Conservation (phyloP, 2,888 invertebrate species). For the Eueremaeus valkanovi region DNA sequence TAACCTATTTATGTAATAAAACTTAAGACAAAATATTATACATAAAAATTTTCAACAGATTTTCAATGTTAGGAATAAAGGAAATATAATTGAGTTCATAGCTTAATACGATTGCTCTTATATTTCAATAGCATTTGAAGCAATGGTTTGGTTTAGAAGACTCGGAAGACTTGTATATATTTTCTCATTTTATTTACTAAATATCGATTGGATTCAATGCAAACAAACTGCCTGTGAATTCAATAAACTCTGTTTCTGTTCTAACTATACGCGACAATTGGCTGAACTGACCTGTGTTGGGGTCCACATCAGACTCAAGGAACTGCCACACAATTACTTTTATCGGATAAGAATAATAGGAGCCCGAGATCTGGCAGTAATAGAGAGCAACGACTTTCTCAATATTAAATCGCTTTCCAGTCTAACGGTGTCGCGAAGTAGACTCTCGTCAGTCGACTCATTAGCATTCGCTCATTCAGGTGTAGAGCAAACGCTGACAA, state of each 20-base stretch:
- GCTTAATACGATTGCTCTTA: no score
- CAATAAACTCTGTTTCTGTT: constrained; percentile 46
- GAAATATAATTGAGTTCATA: no score
- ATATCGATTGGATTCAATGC: not conserved
- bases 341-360: constrained; percentile 40
- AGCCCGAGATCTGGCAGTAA: constrained; percentile 42
- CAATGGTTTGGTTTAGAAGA: not conserved
- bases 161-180: not conserved
- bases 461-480: constrained; percentile 26
- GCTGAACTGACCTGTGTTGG: constrained; percentile 46
- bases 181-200: not conserved
- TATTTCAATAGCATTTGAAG: not conserved
- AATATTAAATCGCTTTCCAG: constrained; percentile 26
- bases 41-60: not conserved
- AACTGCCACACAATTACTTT: constrained; percentile 37
- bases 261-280: constrained; percentile 38
- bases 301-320: constrained; percentile 45
- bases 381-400: constrained; percentile 39
- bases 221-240: constrained; percentile 43
- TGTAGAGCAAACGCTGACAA: constrained; percentile 37
- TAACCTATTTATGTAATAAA: no score
- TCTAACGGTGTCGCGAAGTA: constrained; percentile 30
- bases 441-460: constrained; percentile 11
- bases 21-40: not conserved
- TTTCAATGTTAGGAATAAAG: not conserved